These are phyloP conservation scores for Canis aureus DNA, from an alignment of 2,113 vertebrate genomes.

Conservation along the genomic window DNA sequence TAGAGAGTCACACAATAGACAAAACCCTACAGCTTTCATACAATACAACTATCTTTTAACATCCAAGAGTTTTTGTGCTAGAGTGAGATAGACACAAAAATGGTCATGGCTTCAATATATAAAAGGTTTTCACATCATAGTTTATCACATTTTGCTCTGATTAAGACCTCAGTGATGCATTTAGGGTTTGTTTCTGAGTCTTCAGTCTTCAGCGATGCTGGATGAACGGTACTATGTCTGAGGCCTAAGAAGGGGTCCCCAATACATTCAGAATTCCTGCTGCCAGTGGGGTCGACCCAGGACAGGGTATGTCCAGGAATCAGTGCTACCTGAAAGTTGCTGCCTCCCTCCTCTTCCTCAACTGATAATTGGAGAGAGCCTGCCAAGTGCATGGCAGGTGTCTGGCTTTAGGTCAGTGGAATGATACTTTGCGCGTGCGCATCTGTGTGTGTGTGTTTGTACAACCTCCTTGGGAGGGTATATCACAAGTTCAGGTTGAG, in stretches of 20 bases:
- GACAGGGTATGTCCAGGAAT: conserved; percentile 73
- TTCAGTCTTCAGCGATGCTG: conserved; percentile 51
- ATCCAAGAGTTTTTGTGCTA: conserved; percentile 87
- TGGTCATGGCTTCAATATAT: conserved; percentile 83
- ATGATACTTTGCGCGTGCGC: background rate
- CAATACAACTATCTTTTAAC: conserved; percentile 80
- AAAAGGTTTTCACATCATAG: conserved; percentile 83
- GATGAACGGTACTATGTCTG: conserved; percentile 11
- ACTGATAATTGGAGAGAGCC: conserved; percentile 2
- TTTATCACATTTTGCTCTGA: conserved; percentile 83
- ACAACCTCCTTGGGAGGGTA: background rate
- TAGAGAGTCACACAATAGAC: conserved; percentile 85
- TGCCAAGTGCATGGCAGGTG: background rate
- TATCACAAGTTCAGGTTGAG: background rate
- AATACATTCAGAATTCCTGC: conserved; percentile 81
- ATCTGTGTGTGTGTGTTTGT: background rate
- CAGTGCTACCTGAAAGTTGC: conserved; percentile 67
- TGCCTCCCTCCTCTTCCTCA: background rate
- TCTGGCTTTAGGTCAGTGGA: conserved; percentile 38
- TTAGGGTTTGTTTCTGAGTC: conserved; percentile 45
- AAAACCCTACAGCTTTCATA: conserved; percentile 88
- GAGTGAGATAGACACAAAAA: conserved; percentile 85
- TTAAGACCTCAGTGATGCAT: conserved; percentile 87
- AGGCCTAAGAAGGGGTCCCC: conserved; percentile 68
- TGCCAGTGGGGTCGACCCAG: conserved; percentile 83